phyloP scores from a whole-genome alignment of 2,888 invertebrate species.

The Epinotia ramella region DNA sequence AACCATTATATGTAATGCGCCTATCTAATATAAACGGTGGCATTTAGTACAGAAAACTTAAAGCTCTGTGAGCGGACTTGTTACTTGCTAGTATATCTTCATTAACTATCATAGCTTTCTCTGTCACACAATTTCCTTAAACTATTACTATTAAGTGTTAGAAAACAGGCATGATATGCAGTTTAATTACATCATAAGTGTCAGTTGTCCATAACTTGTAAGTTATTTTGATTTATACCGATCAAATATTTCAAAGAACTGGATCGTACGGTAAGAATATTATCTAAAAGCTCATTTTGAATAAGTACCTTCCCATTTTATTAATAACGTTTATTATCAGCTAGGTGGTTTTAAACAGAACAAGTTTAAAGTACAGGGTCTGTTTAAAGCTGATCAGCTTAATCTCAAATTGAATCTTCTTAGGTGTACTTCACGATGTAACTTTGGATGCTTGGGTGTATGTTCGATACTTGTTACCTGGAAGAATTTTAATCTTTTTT shows the following conservation, averaged over 20 bases:
- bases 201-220: background rate
- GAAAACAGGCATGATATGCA: conserved; percentile 8
- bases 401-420: conserved; percentile 42
- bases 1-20: background rate
- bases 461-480: conserved; percentile 30
- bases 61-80: background rate
- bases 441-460: conserved; percentile 18
- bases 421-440: conserved; percentile 29
- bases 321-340: background rate
- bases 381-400: conserved; percentile 3
- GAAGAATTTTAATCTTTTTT: conserved; percentile 20
- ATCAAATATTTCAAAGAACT: background rate
- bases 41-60: background rate
- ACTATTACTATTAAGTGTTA: conserved; percentile 4
- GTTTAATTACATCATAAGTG: background rate
- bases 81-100: conserved; percentile 21
- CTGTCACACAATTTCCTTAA: conserved; percentile 22
- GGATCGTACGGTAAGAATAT: background rate
- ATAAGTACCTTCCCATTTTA: background rate
- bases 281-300: background rate
- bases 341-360: conserved; percentile 4
- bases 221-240: background rate
- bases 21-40: conserved; percentile 11
- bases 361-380: conserved; percentile 20
- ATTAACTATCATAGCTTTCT: conserved; percentile 25